phyloP scores from a whole-genome alignment of 2,113 vertebrate genomes.

The Pimephales promelas region DNA sequence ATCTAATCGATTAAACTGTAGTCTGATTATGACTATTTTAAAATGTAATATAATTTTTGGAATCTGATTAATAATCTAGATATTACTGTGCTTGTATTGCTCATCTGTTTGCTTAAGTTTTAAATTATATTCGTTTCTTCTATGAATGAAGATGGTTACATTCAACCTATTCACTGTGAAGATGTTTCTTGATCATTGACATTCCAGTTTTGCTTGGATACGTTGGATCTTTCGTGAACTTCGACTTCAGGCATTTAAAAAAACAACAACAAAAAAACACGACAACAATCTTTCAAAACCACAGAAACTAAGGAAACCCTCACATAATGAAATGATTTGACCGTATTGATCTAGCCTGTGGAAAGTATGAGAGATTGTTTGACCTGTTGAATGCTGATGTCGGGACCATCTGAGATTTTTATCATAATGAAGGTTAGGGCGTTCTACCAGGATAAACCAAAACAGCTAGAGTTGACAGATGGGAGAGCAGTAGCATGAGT shows the following conservation, averaged over 20 bases:
- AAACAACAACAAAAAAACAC: neutral
- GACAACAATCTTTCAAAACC: slow-evolving; percentile 25
- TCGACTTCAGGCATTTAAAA: neutral
- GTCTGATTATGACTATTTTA: no score
- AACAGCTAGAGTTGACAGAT: neutral
- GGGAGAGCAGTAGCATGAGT: neutral
- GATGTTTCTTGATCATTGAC: neutral
- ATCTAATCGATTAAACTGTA: no score
- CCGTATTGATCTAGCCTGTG: neutral
- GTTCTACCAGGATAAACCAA: neutral
- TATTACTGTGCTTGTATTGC: no score
- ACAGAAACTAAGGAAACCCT: slow-evolving; percentile 17
- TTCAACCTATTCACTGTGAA: no score
- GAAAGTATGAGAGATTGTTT: slow-evolving; percentile 14
- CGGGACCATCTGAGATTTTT: slow-evolving; percentile 13
- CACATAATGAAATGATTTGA: slow-evolving; percentile 22
- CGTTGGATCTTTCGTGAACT: neutral
- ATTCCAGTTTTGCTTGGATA: neutral
- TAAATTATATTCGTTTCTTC: neutral
- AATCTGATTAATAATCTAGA: no score
- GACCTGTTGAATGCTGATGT: slow-evolving; percentile 7
- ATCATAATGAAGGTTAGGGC: neutral
- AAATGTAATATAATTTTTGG: no score
- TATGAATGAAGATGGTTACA: neutral
- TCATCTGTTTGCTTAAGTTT: neutral